Evolutionary conservation across 2,888 invertebrate species (phyloP), one percentile per base, ranked within the genome.

Genomic region (Anaspis maculata): DNA sequence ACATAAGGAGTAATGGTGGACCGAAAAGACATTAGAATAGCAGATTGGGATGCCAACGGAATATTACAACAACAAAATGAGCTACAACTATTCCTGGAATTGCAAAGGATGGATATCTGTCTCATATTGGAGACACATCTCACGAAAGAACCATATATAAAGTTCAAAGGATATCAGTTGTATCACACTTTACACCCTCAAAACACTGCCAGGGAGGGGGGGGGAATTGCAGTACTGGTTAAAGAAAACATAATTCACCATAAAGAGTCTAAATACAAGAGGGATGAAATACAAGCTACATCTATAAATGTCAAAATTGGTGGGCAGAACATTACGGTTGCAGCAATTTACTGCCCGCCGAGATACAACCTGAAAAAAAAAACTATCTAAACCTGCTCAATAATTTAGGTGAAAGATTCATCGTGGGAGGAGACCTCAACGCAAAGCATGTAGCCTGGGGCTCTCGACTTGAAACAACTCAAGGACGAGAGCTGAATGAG

Each of bases 81-180:
- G 32, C 24, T 46, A 24, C 41, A 41, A 35, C 27, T 23, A 28
- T 19, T 41, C 29, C 34, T 47, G 32, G 35, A 34, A 23, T 26
- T 37, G 37, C 31, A 45, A 37, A 42, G 42, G 25, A 45, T 45
- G 25, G 42, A 48, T 30, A 33, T 46, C 19, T 32, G 37, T 10
- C 30, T 43, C 19, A 32, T 43, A 9, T 36, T 42, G 24, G 39
- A 46, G 27, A 49, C 46, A 10, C 46, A 49, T 29, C 43, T 46
- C 26, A 44, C 45, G 1, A 44, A 44, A 16, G 24, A 44, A 27
- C 40, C 43, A 11, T 39, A 34, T 15, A 30, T 44, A 15, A 45
- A 30, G 41, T 37, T 46, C 23, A 39, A 37, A 27, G 34, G 37
- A 40, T 19, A 19, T 9, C 9, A 5, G 5, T 19, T 19, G 5